Base-by-base conservation (phyloP, 1,140 invertebrate genomes). In the Meloidogyne hapla region DNA sequence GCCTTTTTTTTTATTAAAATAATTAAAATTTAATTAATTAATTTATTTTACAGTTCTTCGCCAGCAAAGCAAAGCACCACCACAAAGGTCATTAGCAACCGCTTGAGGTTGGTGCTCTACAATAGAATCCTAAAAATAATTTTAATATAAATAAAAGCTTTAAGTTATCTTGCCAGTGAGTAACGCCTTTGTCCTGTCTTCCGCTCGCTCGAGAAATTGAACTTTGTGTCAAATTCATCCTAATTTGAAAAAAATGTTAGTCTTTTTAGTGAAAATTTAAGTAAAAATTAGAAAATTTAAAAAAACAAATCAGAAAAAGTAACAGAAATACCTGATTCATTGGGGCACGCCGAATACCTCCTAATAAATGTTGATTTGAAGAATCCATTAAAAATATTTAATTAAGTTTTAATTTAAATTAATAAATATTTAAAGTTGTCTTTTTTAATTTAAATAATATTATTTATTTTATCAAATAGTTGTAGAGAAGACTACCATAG, bases 201-300 rank as follows among this genome's bases (percentile, higher is more conserved):
- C 13, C n/a, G 64, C 38, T 74, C 75, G 23, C 65, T 74, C 38
- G 84, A 66, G 73, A 72, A 82, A 68, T 82, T 82, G 68, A 82
- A 82, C 67, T 82, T 82, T 45, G 78, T 82, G 61, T 82, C 81
- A 25, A 82, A 82, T 63, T 82, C 81, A 56, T 82, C 77, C 81
- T 82, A 48, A 72, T 81, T 69, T 61, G 23, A n/a, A 28, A 23
- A 42, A 56, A 74, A 74, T 21, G 13, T 8, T 2, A 76, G 48
- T 76, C 15, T 65, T 69, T 13, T n/a, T 4, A 69, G 33, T 28
- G 40, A n/a, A 40, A 21, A 33, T 68, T n/a, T 23, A n/a, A 28
- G n/a, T n/a, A n/a, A n/a, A n/a, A n/a, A n/a, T n/a, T n/a, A n/a
- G n/a, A n/a, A n/a, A n/a, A n/a, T n/a, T n/a, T n/a, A n/a, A n/a